Base-by-base conservation (phyloP, 2,113 vertebrate genomes). In the Pygoscelis antarcticus region DNA sequence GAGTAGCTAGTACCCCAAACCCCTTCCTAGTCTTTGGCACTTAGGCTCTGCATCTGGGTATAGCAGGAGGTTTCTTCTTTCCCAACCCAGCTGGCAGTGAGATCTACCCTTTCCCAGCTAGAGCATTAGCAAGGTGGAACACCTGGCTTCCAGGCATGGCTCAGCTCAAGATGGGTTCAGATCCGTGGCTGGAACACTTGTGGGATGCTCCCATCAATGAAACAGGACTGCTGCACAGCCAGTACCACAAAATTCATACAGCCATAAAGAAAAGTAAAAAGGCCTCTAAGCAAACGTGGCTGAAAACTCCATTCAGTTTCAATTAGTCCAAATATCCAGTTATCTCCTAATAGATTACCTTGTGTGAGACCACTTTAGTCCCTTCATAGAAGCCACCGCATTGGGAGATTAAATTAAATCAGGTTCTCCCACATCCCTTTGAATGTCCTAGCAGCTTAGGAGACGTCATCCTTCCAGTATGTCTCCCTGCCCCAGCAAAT, bases 1-100 rank as follows among this genome's bases (percentile, higher is more conserved):
- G 0, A 4, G 32, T 32, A 54, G 27, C 30, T 38, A 1, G 0
- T 32, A 69, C 18, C n/a, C 23, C 46, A 78, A 57, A 13, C 6
- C 15, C 16, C 10, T 18, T 57, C 34, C 70, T 47, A 18, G 14
- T 4, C 49, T 68, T 65, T 81, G 38, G 46, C 87, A 40, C 62
- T 52, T 40, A 36, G 85, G 32, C 16, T 90, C 60, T 52, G 40
- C 15, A 36, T 44, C 19, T 55, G 9, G 20, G 19, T 27, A 25
- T 0, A 60, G n/a, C 21, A 74, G 36, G 26, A 89, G 21, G 30
- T 51, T 81, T 84, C 29, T 60, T 52, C 58, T 22, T 29, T 74
- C 89, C 36, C 81, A 84, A 1, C 6, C 13, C 54, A 69, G 17
- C 40, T n/a, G 34, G 62, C 49, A 89, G 26, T 1, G 13, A 76